Evolutionary conservation across 2,113 vertebrate species (phyloP), one percentile per base, ranked within the genome.

Genomic region (Corythoichthys intestinalis): DNA sequence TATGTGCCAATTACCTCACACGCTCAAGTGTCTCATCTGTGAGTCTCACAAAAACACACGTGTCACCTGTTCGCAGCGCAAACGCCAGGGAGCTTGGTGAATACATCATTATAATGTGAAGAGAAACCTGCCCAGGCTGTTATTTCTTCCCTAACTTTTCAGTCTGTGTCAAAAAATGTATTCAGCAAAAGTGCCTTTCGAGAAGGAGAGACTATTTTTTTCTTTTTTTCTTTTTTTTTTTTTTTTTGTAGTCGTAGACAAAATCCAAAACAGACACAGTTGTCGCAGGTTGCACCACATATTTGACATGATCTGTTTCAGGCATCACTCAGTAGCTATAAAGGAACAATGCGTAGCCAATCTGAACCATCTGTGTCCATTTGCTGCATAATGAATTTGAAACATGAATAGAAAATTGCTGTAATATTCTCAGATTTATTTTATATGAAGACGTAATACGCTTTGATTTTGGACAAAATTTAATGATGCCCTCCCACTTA

Each of bases 321-420:
- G 66, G 72, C 78, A 80, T 88, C 88, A 84, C 90, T 89, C 87
- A 82, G 72, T 80, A 71, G 69, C 67, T 79, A 73, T 72, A 72
- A 83, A 83, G 56, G 48, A 81, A 65, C 64, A 66, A 63, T 65
- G 78, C 67, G 77, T 70, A 71, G 77, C 64, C 46, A 76, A 71
- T 61, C 72, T 78, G 77, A 83, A 74, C 72, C 80, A 66, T 75
- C 71, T 52, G 69, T 74, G 74, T 88, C 83, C 79, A 86, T 87
- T 82, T 78, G 65, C 67, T 73, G 71, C 83, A 73, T 67, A 70
- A 69, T 83, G 57, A 77, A 82, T 82, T 11, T 10, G 41, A 44
- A 56, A 56, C 53, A 56, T 56, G 53, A 28, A 56, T 11, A 4
- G 53, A 34, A 34, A 56, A 34, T 28, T 34, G 53, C 53, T 34